Evolutionary conservation across 2,888 invertebrate species (phyloP).

Genomic region (Folsomia candida): DNA sequence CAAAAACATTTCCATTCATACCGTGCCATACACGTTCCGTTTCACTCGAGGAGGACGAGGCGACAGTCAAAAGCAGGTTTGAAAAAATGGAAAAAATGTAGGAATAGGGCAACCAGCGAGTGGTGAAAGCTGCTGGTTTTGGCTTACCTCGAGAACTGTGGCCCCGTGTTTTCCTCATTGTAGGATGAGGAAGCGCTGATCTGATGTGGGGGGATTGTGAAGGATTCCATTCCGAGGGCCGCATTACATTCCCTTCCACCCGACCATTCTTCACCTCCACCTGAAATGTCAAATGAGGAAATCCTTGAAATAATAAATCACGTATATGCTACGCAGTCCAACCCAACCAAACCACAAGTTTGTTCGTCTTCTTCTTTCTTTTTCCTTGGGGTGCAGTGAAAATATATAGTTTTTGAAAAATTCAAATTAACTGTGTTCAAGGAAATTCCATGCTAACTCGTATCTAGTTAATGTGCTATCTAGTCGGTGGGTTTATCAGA

Average conservation of each 20-base stretch:
- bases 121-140: not conserved
- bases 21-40: too few relatives aligned
- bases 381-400: too few relatives aligned
- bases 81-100: not conserved
- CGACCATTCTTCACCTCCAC: constrained; percentile 37
- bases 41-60: not conserved
- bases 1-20: too few relatives aligned
- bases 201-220: constrained; percentile 77
- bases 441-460: too few relatives aligned
- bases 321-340: not conserved
- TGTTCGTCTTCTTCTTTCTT: not conserved
- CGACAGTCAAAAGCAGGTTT: not conserved
- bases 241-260: constrained; percentile 65
- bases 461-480: too few relatives aligned
- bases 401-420: too few relatives aligned
- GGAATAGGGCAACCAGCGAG: too few relatives aligned
- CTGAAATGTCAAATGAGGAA: constrained; percentile 27
- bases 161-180: constrained; percentile 81
- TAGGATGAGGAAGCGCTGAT: constrained; percentile 82
- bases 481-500: too few relatives aligned
- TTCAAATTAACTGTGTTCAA: too few relatives aligned
- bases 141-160: constrained; percentile 78
- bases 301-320: constrained; percentile 10
- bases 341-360: not conserved
- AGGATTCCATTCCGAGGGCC: constrained; percentile 83